phyloP scores from a whole-genome alignment of 1,140 invertebrate species.

The Atta cephalotes region DNA sequence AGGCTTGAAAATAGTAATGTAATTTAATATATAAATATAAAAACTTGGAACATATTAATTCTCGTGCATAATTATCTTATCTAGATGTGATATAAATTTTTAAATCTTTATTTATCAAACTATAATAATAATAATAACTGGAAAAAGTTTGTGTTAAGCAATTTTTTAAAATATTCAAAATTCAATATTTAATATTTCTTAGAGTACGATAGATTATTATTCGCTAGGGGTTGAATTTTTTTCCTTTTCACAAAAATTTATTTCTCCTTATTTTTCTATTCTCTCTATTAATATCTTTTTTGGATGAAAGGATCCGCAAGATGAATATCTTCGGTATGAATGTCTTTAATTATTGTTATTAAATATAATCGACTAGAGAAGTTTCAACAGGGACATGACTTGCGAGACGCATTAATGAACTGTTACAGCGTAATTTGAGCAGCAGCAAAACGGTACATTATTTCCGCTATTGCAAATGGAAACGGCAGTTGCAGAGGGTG shows the following conservation, averaged over 20 bases:
- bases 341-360: neutral
- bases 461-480: conserved; percentile 45
- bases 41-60: neutral
- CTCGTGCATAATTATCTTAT: neutral
- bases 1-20: neutral
- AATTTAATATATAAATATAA: neutral
- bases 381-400: neutral
- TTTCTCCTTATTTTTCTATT: neutral
- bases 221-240: neutral
- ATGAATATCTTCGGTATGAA: conserved; percentile 15
- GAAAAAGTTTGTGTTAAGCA: neutral
- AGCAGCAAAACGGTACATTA: conserved; percentile 3
- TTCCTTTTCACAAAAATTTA: neutral
- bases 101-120: neutral
- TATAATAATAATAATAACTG: neutral
- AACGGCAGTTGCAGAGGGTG: neutral
- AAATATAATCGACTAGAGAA: neutral
- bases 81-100: neutral
- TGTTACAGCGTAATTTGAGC: conserved; percentile 38
- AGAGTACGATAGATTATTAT: neutral
- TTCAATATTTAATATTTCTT: neutral
- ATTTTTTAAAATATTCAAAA: neutral
- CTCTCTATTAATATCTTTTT: neutral
- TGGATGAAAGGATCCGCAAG: neutral
- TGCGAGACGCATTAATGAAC: conserved; percentile 25